phyloP scores from a whole-genome alignment of 2,113 vertebrate genomes.

The Pomatostomus ruficeps region DNA sequence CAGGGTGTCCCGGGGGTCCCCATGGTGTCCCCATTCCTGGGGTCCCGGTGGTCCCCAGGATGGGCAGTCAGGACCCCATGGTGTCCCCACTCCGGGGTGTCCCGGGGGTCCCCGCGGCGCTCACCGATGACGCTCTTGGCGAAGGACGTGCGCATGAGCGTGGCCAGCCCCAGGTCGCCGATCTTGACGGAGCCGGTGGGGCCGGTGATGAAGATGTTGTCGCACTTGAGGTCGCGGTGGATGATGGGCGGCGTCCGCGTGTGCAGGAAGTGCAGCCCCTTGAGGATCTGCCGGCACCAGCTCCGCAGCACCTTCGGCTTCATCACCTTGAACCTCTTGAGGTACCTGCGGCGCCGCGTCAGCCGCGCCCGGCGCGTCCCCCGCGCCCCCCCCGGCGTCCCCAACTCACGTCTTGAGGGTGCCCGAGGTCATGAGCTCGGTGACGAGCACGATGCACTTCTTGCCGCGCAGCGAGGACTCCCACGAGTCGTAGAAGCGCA shows the following conservation, averaged over 20 bases:
- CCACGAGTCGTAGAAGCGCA: neutral
- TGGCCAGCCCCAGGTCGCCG: slow-evolving; percentile 91
- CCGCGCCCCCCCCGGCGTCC: neutral
- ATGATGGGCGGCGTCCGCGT: slow-evolving; percentile 93
- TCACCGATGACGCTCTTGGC: slow-evolving; percentile 96
- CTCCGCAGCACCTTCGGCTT: slow-evolving; percentile 94
- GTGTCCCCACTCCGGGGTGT: no score
- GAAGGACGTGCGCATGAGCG: slow-evolving; percentile 92
- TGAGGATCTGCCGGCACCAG: slow-evolving; percentile 94
- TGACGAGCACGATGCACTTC: neutral
- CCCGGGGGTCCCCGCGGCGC: neutral
- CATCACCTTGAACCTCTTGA: slow-evolving; percentile 97
- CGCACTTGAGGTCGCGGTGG: slow-evolving; percentile 93
- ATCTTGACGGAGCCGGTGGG: slow-evolving; percentile 96
- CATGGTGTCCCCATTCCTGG: no score
- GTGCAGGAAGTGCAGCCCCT: slow-evolving; percentile 93
- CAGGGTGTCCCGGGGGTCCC: no score
- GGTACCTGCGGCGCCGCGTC: slow-evolving; percentile 67
- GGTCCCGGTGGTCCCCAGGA: no score
- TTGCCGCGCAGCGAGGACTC: neutral
- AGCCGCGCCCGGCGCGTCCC: neutral
- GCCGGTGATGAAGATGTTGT: slow-evolving; percentile 97
- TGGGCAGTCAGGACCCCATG: no score
- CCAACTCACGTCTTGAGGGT: neutral
- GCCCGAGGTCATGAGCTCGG: neutral